A percentile compares a stretch with the other conserved stretches of the same genome.
phyloP scores from a whole-genome alignment of 2,797 vertebrate genomes.

The Sarcoramphus papa region DNA sequence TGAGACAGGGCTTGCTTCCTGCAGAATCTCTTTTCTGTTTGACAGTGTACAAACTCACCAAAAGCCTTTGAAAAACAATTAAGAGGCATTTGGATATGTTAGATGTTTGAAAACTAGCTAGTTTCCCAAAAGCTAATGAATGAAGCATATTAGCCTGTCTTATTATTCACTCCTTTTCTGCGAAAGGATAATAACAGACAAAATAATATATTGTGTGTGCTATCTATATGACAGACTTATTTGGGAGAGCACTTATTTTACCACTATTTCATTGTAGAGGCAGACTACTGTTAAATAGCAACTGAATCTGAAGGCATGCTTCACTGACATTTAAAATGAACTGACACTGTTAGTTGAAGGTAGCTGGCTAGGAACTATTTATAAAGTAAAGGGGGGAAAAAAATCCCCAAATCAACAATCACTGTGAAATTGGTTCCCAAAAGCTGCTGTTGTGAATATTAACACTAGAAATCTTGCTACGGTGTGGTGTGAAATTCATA shows the following conservation, averaged over 20 bases:
- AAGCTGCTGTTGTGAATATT: not conserved
- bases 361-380: not conserved
- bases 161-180: not conserved
- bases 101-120: not conserved
- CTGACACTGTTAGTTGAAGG: not conserved
- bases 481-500: not conserved
- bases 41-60: not conserved
- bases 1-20: not conserved
- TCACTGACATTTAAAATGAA: not conserved
- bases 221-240: not conserved
- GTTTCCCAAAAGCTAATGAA: not conserved
- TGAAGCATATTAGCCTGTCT: not conserved
- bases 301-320: not conserved
- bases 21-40: not conserved
- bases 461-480: not conserved
- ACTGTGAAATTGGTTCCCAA: not conserved
- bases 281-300: not conserved
- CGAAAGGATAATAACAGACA: not conserved
- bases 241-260: not conserved
- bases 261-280: not conserved
- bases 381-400: not conserved
- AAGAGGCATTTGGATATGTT: not conserved
- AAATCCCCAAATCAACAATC: not conserved
- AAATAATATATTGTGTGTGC: not conserved
- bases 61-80: not conserved